phyloP scores from a whole-genome alignment of 1,140 invertebrate species.

The Heliconius hewitsoni region DNA sequence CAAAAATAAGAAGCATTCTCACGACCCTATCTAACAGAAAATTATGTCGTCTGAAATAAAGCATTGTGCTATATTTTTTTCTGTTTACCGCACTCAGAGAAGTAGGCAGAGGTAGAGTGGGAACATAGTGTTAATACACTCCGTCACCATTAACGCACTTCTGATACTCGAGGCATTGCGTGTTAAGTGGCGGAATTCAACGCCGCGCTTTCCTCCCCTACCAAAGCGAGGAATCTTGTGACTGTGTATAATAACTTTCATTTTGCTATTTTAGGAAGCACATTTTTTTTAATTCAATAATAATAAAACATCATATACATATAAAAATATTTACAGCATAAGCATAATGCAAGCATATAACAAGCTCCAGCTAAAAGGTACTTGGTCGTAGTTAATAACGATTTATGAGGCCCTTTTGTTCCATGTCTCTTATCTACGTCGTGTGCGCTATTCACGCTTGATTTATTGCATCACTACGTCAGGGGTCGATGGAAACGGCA shows the following conservation, averaged over 20 bases:
- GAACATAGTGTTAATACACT: no score
- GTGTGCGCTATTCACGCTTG: constrained; percentile 72
- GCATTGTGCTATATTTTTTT: no score
- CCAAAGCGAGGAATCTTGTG: no score
- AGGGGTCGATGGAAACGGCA: constrained; percentile 35
- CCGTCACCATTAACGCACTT: no score
- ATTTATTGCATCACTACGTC: constrained; percentile 68
- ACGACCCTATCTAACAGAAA: no score
- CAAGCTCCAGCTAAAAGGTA: constrained; percentile 55
- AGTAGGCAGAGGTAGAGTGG: no score
- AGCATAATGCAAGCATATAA: constrained; percentile 24
- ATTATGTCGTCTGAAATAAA: no score
- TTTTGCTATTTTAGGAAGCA: neutral
- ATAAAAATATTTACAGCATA: neutral
- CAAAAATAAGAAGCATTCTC: no score
- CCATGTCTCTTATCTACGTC: constrained; percentile 68
- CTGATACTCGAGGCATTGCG: no score
- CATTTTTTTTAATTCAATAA: neutral
- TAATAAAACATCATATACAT: neutral
- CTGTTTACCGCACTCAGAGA: no score
- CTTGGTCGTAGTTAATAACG: constrained; percentile 72
- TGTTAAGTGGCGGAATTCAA: no score
- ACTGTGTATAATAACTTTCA: neutral
- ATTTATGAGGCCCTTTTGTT: constrained; percentile 78
- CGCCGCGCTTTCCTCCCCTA: no score